Base-by-base conservation (phyloP, 2,797 vertebrate genomes). In the Sorex maritimensis region DNA sequence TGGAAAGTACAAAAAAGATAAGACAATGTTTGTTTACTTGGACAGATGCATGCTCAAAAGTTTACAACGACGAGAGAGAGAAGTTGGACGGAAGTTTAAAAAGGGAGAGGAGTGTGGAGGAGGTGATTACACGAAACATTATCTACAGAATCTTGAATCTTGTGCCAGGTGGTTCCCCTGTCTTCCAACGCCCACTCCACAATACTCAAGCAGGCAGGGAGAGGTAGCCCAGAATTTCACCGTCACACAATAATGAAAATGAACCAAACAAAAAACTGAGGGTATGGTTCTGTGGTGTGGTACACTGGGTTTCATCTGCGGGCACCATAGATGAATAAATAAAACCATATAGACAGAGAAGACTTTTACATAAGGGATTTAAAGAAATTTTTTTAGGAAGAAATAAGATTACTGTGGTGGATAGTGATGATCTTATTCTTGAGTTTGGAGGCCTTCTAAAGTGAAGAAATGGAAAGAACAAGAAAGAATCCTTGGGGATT, bases 341-440 rank as follows among this genome's bases (percentile, higher is more conserved):
- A 63, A 8, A 63, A 24, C 17, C 61, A 63, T 19, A 63, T 6
- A 63, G 61, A 23, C 61, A 63, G 61, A 63, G 8, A 95, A 74
- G 38, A 49, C 28, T 74, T 93, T 67, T 71, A 68, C 77, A 88
- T 71, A 72, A 52, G 38, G 79, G 46, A 91, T 88, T 88, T 72
- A 30, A 83, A 86, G 12, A 84, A 63, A 74, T 34, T 79, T 67
- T 6, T 58, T 46, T 67, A 24, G 41, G 72, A 84, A 65, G 75
- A 80, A 88, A 68, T 44, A 46, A 49, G 49, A 74, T 41, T 88
- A 65, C 28, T 52, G 26, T 83, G 17, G 38, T 92, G 21, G 78
- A 23, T 72, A 26, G 26, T 77, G 17, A 2, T 89, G 49, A 67
- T 52, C 24, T 83, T 17, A 30, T 46, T 84, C 17, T 77, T 74